Evolutionary conservation across 2,113 vertebrate genomes (phyloP), one percentile per base, ranked within the genome.

Genomic region (Triplophysa tibetana): DNA sequence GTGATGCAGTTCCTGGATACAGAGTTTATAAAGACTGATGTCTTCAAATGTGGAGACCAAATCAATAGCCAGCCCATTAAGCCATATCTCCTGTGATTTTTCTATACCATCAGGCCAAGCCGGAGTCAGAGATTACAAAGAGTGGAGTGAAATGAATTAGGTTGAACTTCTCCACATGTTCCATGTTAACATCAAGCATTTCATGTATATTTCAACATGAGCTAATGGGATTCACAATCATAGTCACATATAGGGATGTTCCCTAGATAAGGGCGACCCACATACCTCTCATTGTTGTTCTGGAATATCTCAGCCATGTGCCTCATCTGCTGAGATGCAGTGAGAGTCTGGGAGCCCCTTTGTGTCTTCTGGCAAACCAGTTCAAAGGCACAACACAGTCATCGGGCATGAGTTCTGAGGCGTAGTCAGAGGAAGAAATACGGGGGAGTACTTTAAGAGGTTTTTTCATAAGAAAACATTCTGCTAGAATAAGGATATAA

Each of bases 31-130:
- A 87, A 92, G 89, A 89, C 81, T 83, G 82, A 81, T 87, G 88
- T 86, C 82, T 90, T 89, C 85, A 79, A 83, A 87, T 86, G 86
- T 85, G 87, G 81, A 86, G 85, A 82, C 85, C 85, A 81, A 89
- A 93, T 92, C 91, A 86, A 93, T 92, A 93, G 63, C 79, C 61
- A 87, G 84, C 79, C 90, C 89, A 92, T 92, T 92, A 93, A 82
- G 82, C 76, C 79, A 70, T 87, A 70, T 78, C 83, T 79, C 78
- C 52, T 78, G 72, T 81, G 86, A 78, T 38, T 88, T 82, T 80
- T 48, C 79, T 76, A 80, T 45, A 81, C 82, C 70, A 86, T 88
- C 78, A 90, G 85, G 83, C 86, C 86, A 87, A 81, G 87, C 84
- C 77, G 82, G 43, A 78, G 45, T 75, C 54, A 26, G 63, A 83